phyloP scores from a whole-genome alignment of 2,888 invertebrate genomes.

The Gibbula magus region DNA sequence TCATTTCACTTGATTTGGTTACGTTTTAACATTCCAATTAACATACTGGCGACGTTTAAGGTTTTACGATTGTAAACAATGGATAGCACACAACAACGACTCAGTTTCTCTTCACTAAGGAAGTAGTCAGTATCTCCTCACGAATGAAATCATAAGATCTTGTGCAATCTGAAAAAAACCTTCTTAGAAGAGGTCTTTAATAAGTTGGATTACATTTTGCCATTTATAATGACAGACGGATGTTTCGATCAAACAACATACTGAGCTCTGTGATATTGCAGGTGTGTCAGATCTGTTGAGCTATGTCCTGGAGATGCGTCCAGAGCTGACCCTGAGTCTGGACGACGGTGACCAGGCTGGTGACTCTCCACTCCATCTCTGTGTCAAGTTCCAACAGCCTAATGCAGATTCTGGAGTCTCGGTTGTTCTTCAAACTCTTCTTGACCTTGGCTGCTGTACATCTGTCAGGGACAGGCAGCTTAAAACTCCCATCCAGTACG shows the following conservation, averaged over 20 bases:
- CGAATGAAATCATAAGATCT: no score
- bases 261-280: neutral
- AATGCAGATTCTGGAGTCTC: neutral
- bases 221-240: no score
- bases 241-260: neutral
- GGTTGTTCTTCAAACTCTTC: slow-evolving; percentile 32
- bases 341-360: slow-evolving; percentile 39
- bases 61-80: no score
- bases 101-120: no score
- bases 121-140: no score
- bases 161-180: no score
- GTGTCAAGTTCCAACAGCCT: slow-evolving; percentile 39
- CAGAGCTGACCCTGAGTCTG: slow-evolving; percentile 25
- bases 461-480: slow-evolving; percentile 34
- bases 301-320: slow-evolving; percentile 31
- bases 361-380: slow-evolving; percentile 40
- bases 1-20: no score
- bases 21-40: no score
- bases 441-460: slow-evolving; percentile 42
- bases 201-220: no score
- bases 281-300: slow-evolving; percentile 36
- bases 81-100: no score
- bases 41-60: no score
- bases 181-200: no score
- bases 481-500: slow-evolving; percentile 44